phyloP scores from a whole-genome alignment of 2,888 invertebrate genomes.

The Drosophila antonietae region DNA sequence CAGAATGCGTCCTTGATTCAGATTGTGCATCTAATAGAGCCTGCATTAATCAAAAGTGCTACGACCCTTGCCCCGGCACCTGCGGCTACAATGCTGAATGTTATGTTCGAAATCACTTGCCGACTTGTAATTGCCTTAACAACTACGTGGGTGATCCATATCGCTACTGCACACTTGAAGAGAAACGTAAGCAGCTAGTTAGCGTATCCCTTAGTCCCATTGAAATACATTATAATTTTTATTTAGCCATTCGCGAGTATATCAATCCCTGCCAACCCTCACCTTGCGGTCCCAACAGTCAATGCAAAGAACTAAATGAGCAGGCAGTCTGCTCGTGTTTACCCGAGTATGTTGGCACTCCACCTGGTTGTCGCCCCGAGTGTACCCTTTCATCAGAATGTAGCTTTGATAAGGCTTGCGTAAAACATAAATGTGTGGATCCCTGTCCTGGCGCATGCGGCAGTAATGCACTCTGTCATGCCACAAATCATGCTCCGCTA shows the following conservation, averaged over 20 bases:
- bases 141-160: slow-evolving; percentile 92
- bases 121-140: slow-evolving; percentile 88
- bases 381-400: slow-evolving; percentile 89
- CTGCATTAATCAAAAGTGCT: slow-evolving; percentile 90
- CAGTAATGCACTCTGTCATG: slow-evolving; percentile 88
- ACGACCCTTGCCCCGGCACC: slow-evolving; percentile 91
- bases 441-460: slow-evolving; percentile 90
- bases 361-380: slow-evolving; percentile 90
- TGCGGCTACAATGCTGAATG: slow-evolving; percentile 91
- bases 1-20: slow-evolving; percentile 90
- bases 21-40: slow-evolving; percentile 90
- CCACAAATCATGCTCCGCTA: slow-evolving; percentile 89
- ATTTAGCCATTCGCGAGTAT: slow-evolving; percentile 69
- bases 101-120: slow-evolving; percentile 90
- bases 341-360: slow-evolving; percentile 88
- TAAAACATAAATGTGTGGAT: slow-evolving; percentile 88
- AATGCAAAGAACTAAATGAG: slow-evolving; percentile 89
- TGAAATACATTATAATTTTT: slow-evolving; percentile 22
- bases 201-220: too few relatives aligned
- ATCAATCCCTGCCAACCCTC: slow-evolving; percentile 85
- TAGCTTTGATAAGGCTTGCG: slow-evolving; percentile 87
- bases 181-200: slow-evolving; percentile 85
- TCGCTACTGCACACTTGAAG: slow-evolving; percentile 86
- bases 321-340: slow-evolving; percentile 89
- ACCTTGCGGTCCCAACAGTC: slow-evolving; percentile 92